Conservation (phyloP, 2,113 vertebrate species). For the Seriola rivoliana region DNA sequence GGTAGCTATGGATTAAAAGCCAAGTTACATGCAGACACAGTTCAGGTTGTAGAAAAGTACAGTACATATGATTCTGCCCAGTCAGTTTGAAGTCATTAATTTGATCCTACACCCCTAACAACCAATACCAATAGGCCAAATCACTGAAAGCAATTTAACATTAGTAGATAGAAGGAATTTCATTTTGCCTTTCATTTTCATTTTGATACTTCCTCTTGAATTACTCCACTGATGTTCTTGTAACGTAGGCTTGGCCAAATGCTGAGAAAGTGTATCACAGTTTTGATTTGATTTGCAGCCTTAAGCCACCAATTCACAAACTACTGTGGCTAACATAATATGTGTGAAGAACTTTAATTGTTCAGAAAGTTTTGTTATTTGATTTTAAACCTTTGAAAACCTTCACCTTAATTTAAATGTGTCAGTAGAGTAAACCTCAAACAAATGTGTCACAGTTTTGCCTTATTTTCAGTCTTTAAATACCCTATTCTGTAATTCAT, state of each 20-base stretch:
- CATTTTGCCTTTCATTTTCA: no score
- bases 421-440: neutral
- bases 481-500: conserved; percentile 14
- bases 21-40: no score
- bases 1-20: conserved; percentile 6
- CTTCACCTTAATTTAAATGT: conserved; percentile 7
- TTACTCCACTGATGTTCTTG: neutral
- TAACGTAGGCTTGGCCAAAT: neutral
- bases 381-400: conserved; percentile 28
- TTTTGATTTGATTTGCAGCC: conserved; percentile 25
- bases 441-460: conserved; percentile 11
- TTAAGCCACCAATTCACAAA: conserved; percentile 10
- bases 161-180: neutral
- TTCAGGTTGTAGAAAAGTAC: neutral
- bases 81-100: neutral
- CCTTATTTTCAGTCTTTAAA: conserved; percentile 31
- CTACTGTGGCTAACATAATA: neutral
- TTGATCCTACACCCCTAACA: neutral
- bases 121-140: neutral
- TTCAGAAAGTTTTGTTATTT: neutral
- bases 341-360: neutral
- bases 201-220: conserved; percentile 2
- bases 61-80: neutral
- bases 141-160: conserved; percentile 1
- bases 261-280: conserved; percentile 8